Evolutionary conservation across 2,888 invertebrate genomes (phyloP).

Genomic region (Busseola fusca): DNA sequence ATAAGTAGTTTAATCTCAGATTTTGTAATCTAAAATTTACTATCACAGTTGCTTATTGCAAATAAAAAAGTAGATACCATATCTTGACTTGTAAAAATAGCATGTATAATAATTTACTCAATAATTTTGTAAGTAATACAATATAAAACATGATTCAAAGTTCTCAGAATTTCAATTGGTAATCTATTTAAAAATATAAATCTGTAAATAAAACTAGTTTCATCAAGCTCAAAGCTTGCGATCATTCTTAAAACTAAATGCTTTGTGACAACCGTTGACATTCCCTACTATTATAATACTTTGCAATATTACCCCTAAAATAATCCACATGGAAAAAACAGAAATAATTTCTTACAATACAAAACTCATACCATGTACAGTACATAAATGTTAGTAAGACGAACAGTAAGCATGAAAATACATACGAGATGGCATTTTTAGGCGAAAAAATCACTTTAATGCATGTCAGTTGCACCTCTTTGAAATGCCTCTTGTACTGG

Average conservation of each 20-base stretch:
- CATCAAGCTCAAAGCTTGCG: conserved; percentile 68
- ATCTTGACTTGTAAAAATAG: conserved; percentile 45
- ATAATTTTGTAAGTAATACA: conserved; percentile 50
- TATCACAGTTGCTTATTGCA: conserved; percentile 86
- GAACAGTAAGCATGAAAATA: conserved; percentile 48
- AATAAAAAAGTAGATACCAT: conserved; percentile 65
- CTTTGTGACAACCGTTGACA: conserved; percentile 75
- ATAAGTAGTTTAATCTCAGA: conserved; percentile 58
- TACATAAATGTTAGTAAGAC: conserved; percentile 60
- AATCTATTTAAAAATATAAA: conserved; percentile 42
- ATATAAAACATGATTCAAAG: conserved; percentile 53
- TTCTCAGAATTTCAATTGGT: conserved; percentile 30
- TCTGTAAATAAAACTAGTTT: conserved; percentile 51
- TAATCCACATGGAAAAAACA: conserved; percentile 52
- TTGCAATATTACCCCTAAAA: conserved; percentile 57
- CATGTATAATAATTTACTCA: conserved; percentile 27
- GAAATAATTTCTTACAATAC: conserved; percentile 60
- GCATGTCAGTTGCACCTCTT: conserved; percentile 60
- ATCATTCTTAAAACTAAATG: conserved; percentile 76
- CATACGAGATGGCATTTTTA: conserved; percentile 56
- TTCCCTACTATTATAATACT: conserved; percentile 61
- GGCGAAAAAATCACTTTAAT: conserved; percentile 44
- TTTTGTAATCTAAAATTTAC: conserved; percentile 76
- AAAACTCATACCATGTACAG: conserved; percentile 52
- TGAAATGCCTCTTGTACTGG: conserved; percentile 35